phyloP scores from a whole-genome alignment of 2,113 vertebrate species.

The Strigops habroptila region DNA sequence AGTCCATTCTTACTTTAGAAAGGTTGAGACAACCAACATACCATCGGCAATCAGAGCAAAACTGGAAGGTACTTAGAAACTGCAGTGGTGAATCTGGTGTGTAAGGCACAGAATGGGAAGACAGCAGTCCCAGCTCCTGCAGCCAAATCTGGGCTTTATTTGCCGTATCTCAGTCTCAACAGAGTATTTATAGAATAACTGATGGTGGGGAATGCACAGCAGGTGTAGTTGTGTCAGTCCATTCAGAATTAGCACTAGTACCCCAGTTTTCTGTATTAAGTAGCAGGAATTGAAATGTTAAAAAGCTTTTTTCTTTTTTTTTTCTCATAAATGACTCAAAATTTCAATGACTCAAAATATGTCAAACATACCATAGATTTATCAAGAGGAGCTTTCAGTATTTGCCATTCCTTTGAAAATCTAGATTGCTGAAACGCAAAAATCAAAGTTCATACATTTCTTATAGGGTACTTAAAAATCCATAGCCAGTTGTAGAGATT shows the following conservation, averaged over 20 bases:
- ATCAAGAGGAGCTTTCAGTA: neutral
- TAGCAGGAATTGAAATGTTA: neutral
- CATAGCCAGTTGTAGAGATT: neutral
- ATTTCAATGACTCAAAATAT: neutral
- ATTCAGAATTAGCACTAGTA: neutral
- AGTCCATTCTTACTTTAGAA: neutral
- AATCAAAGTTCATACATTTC: accelerated
- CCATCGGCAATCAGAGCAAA: neutral
- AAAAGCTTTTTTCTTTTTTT: neutral
- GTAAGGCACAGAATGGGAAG: neutral
- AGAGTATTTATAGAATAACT: neutral
- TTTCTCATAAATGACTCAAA: neutral
- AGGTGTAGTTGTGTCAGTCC: neutral
- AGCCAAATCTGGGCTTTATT: neutral
- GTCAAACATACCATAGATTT: neutral
- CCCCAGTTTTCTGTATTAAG: neutral
- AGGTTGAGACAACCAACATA: neutral
- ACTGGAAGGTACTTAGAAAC: neutral
- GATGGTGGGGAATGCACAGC: neutral
- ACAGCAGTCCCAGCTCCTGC: neutral
- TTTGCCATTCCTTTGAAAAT: neutral
- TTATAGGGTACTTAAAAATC: neutral
- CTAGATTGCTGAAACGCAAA: neutral
- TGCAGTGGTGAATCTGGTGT: neutral
- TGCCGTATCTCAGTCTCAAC: neutral